phyloP scores from a whole-genome alignment of 2,888 invertebrate species.

The Hydriomena furcata region DNA sequence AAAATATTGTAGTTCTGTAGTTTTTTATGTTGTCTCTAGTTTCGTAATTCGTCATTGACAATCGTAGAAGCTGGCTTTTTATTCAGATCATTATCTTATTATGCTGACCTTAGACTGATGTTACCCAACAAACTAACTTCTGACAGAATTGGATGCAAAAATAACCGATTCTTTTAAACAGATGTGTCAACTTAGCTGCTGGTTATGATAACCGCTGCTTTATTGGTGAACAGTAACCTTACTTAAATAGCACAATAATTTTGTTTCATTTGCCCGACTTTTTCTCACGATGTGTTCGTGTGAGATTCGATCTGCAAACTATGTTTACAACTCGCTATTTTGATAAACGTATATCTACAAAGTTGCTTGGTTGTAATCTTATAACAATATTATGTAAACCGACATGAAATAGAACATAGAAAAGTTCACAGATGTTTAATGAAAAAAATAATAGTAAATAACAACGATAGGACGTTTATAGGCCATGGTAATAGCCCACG shows the following conservation, averaged over 20 bases:
- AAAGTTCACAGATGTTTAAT: too few species aligned
- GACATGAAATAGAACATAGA: too few species aligned
- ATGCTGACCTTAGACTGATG: slow-evolving; percentile 14
- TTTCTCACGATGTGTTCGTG: slow-evolving; percentile 55
- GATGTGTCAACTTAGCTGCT: neutral
- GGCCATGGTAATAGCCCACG: too few species aligned
- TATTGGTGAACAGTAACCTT: slow-evolving; percentile 31
- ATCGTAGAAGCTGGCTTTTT: slow-evolving; percentile 53
- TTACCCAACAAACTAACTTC: neutral
- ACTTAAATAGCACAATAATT: slow-evolving; percentile 55
- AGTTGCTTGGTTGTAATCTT: too few species aligned
- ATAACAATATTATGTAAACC: too few species aligned
- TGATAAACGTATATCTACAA: slow-evolving; percentile 23
- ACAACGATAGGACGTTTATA: too few species aligned
- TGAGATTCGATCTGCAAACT: slow-evolving; percentile 43
- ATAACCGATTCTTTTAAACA: neutral
- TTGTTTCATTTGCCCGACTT: slow-evolving; percentile 47
- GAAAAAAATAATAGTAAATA: too few species aligned
- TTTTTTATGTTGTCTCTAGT: slow-evolving; percentile 55
- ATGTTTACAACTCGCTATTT: slow-evolving; percentile 40
- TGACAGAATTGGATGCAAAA: too few species aligned
- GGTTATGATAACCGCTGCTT: neutral
- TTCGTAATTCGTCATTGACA: slow-evolving; percentile 64
- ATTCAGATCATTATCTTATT: slow-evolving; percentile 58
- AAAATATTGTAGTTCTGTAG: slow-evolving; percentile 47